These are phyloP conservation scores for Drosophila auraria DNA, from an alignment of 1,140 invertebrate genomes.

Conservation along the genomic window DNA sequence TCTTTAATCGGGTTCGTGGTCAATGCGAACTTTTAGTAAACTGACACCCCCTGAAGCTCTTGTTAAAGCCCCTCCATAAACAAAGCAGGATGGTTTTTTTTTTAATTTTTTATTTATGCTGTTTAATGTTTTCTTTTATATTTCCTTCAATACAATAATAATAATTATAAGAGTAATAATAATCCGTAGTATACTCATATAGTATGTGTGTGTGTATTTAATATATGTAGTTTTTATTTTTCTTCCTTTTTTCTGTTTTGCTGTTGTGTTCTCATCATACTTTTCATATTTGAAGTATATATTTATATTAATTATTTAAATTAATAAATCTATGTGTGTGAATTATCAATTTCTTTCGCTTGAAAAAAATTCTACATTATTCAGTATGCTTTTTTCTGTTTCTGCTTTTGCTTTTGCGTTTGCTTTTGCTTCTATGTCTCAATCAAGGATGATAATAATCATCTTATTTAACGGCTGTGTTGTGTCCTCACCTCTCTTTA, in stretches of 20 bases:
- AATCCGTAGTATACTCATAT: slow-evolving; percentile 73
- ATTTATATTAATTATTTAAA: slow-evolving; percentile 80
- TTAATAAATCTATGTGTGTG: slow-evolving; percentile 80
- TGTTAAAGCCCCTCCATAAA: neutral
- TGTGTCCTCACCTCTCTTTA: slow-evolving; percentile 37
- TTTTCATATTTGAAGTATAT: slow-evolving; percentile 79
- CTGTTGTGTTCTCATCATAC: slow-evolving; percentile 61
- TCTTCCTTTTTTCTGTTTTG: slow-evolving; percentile 20
- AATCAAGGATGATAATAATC: slow-evolving; percentile 57
- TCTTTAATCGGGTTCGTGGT: no score
- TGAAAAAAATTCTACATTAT: slow-evolving; percentile 76
- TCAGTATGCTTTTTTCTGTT: slow-evolving; percentile 46
- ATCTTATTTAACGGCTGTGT: slow-evolving; percentile 58
- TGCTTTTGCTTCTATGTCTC: slow-evolving; percentile 46
- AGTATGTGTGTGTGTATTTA: slow-evolving; percentile 78
- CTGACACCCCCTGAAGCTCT: no score
- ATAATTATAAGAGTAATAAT: slow-evolving; percentile 84
- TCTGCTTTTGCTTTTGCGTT: slow-evolving; percentile 26
- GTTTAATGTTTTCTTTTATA: slow-evolving; percentile 82
- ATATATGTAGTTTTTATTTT: slow-evolving; percentile 74
- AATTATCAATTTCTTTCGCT: slow-evolving; percentile 73
- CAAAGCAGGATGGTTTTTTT: slow-evolving; percentile 1
- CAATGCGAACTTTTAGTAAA: no score
- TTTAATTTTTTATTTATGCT: slow-evolving; percentile 73
- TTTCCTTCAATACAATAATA: slow-evolving; percentile 81